phyloP scores from a whole-genome alignment of 2,113 vertebrate genomes.

The Chamaea fasciata region DNA sequence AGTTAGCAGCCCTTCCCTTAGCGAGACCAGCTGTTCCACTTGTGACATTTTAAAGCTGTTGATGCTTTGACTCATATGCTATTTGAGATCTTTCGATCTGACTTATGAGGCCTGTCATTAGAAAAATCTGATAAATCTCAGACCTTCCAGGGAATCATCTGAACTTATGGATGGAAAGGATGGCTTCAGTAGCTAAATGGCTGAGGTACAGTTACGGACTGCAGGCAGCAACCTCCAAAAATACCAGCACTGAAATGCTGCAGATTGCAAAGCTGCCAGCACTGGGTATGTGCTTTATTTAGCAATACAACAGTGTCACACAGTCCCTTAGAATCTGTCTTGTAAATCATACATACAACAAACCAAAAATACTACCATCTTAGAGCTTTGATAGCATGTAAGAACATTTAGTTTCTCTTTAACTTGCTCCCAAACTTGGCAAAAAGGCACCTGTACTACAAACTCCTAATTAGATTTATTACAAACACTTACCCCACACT shows the following conservation, averaged over 20 bases:
- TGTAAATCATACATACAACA: not conserved
- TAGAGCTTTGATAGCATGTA: not conserved
- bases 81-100: conserved; percentile 59
- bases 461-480: not conserved
- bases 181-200: conserved; percentile 7
- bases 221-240: conserved; percentile 51
- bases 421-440: not conserved
- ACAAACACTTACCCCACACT: not conserved
- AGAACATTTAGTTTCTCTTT: not conserved
- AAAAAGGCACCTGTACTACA: not conserved
- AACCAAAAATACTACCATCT: not conserved
- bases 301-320: conserved; percentile 32
- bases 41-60: conserved; percentile 66
- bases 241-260: conserved; percentile 29
- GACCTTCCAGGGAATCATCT: conserved; percentile 63
- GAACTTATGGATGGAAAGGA: conserved; percentile 39
- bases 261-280: conserved; percentile 58
- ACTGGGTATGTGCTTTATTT: conserved; percentile 33
- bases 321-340: not conserved
- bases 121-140: conserved; percentile 68
- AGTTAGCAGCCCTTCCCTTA: conserved; percentile 6
- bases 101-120: conserved; percentile 53
- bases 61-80: conserved; percentile 57
- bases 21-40: conserved; percentile 57
- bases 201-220: conserved; percentile 38